Evolutionary conservation across 2,888 invertebrate species (phyloP), one percentile per base, ranked within the genome.

Genomic region (Eristalis pertinax): DNA sequence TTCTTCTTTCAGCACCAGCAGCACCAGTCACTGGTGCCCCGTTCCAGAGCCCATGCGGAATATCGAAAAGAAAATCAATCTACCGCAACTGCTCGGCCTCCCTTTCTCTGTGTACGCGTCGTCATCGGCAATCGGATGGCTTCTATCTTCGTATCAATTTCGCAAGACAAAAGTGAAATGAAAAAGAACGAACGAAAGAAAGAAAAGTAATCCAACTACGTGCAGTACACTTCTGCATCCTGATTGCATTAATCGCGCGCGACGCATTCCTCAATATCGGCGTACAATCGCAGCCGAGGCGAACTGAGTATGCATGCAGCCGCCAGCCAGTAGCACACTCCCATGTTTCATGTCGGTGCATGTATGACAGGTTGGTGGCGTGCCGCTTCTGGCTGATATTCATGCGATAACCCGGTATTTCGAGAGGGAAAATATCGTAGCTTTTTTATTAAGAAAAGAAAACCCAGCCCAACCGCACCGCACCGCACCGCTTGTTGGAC

Each of bases 131-230:
- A 50, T 50, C 50, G n/a, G 50, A n/a, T 50, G 15, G 41, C 38
- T 38, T 75, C 35, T n/a, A 15, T 43, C 22, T 73, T 68, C 41
- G 83, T 35, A 65, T 70, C 69, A 29, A 64, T 76, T 82, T 84
- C 43, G 63, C 64, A 58, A 74, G 62, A 77, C 56, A 82, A 79
- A 79, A 84, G 84, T 80, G 77, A 85, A 86, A 86, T 78, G 85
- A 74, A 67, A 84, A 82, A 86, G 85, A 19, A 50, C 64, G 81
- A 86, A 86, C 73, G 85, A 74, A 62, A 81, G 77, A 86, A 82
- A 86, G 82, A 82, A 82, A 86, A 78, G 73, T 74, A 86, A 70
- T 73, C 43, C 82, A 69, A 77, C 64, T 68, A 65, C 60, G 64
- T 58, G 74, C 69, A 69, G n/a, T 77, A 8, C 58, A 74, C 43